Evolutionary conservation across 2,888 invertebrate genomes (phyloP).

Genomic region (Fissipunctia ypsillon): DNA sequence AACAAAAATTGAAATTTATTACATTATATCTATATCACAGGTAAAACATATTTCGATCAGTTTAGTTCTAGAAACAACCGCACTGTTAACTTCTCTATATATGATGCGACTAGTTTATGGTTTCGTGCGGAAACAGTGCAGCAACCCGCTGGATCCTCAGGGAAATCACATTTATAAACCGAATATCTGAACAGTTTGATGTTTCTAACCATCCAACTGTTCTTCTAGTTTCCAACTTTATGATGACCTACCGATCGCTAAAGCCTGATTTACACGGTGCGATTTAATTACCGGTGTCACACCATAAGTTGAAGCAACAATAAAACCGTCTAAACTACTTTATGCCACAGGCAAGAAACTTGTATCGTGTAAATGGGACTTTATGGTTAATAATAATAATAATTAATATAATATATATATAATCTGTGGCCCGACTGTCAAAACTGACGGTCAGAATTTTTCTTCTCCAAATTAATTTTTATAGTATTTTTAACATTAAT

Average conservation of each 20-base stretch:
- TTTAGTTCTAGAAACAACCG: neutral
- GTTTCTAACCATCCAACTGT: neutral
- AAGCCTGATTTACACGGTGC: neutral
- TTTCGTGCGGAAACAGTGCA: constrained; percentile 37
- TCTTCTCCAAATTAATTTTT: no score
- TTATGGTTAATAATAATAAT: no score
- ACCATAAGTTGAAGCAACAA: neutral
- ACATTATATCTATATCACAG: no score
- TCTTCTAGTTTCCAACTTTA: neutral
- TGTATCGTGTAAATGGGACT: neutral
- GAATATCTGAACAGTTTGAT: constrained; percentile 26
- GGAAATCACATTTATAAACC: constrained; percentile 49
- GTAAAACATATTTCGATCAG: neutral
- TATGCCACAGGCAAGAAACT: neutral
- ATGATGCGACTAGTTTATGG: constrained; percentile 28
- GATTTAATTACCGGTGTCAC: neutral
- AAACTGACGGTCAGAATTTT: no score
- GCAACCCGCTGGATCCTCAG: constrained; percentile 22
- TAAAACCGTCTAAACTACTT: neutral
- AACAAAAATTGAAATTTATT: neutral
- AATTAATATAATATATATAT: no score
- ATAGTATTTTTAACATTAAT: no score
- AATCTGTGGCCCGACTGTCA: no score
- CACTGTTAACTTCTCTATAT: neutral
- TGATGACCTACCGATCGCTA: neutral